Percentiles rank a stretch among this genome's conserved stretches.
Evolutionary conservation across 2,888 invertebrate genomes (phyloP).

Genomic region (Spilosoma lubricipeda): DNA sequence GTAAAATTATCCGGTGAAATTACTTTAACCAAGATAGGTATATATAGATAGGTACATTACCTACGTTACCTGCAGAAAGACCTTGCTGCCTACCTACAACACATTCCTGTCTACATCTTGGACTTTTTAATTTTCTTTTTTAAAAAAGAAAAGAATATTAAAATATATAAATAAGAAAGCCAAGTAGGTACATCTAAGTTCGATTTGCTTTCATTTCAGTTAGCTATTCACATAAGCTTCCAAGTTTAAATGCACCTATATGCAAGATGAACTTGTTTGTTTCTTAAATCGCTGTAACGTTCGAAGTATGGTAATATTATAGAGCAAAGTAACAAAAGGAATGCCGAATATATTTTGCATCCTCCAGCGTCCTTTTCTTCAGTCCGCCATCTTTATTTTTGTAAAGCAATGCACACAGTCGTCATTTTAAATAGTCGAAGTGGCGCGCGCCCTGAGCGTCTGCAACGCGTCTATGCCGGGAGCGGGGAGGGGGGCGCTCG

Average conservation of each 20-base stretch:
- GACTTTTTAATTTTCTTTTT: not conserved
- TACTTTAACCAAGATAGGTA: not conserved
- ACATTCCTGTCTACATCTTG: too few species aligned
- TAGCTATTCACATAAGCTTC: not conserved
- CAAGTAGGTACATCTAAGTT: not conserved
- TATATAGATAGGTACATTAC: not conserved
- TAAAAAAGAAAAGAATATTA: not conserved
- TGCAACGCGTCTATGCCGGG: constrained; percentile 59
- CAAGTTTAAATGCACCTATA: not conserved
- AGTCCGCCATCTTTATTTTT: constrained; percentile 84
- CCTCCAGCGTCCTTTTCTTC: constrained; percentile 46
- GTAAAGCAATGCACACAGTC: constrained; percentile 75
- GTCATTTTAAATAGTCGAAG: constrained; percentile 63
- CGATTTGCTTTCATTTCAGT: not conserved
- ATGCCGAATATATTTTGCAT: constrained; percentile 46
- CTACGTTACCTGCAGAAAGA: not conserved
- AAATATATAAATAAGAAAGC: not conserved
- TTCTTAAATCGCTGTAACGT: not conserved
- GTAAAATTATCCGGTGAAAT: not conserved
- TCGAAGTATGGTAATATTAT: not conserved
- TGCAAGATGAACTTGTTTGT: not conserved
- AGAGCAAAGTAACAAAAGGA: constrained; percentile 29
- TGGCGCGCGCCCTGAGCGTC: constrained; percentile 57
- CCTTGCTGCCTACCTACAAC: too few species aligned
- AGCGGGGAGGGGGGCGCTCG: constrained; percentile 52